Evolutionary conservation across 2,797 vertebrate genomes (phyloP).

Genomic region (Percopsis omiscomaycus): DNA sequence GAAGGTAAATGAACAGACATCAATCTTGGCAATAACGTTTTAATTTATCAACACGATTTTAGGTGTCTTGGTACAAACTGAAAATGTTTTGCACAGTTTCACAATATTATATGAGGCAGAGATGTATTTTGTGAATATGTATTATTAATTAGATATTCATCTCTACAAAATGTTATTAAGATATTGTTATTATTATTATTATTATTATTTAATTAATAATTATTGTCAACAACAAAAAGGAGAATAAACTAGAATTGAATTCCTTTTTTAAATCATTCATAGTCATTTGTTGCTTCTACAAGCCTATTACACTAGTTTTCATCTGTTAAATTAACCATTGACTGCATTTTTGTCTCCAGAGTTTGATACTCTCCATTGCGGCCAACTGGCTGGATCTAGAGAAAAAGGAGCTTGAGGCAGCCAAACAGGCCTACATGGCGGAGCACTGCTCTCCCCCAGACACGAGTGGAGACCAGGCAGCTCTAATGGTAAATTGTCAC

Average conservation of each 20-base stretch:
- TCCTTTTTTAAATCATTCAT: not conserved
- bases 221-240: no score
- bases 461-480: constrained; percentile 38
- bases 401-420: not conserved
- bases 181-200: no score
- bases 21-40: not conserved
- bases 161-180: no score
- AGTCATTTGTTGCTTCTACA: not conserved
- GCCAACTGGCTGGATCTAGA: constrained; percentile 60
- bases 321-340: not conserved
- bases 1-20: constrained; percentile 40
- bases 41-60: not conserved
- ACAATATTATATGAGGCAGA: no score
- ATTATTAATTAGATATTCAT: no score
- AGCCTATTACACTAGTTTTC: not conserved
- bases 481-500: constrained; percentile 63
- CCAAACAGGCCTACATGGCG: constrained; percentile 60
- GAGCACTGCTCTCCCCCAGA: constrained; percentile 48
- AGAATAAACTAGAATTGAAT: no score
- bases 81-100: no score
- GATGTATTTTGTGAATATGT: no score
- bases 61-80: no score
- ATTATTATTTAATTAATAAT: no score
- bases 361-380: constrained; percentile 71
- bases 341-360: constrained; percentile 68